Conservation (phyloP, 37 sponge, comb jelly and placozoan genomes). For the Cliona cf. orientalis region DNA sequence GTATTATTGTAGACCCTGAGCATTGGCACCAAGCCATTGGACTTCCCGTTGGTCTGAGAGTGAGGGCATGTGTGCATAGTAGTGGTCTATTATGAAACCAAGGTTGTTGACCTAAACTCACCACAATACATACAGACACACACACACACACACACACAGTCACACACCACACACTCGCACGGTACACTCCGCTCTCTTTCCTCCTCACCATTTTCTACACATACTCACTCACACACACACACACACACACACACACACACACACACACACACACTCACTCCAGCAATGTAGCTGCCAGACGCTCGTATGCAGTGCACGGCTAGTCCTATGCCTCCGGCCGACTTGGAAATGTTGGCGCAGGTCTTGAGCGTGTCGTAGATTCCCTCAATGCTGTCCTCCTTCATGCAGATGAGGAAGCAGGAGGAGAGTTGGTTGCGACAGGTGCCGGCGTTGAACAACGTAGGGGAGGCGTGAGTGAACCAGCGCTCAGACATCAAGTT, state of each 20-base stretch:
- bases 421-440: constrained; percentile 95
- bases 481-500: constrained; percentile 97
- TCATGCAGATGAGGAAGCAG: constrained; percentile 97
- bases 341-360: constrained; percentile 98
- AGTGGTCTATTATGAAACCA: no score
- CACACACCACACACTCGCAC: no score
- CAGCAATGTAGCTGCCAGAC: constrained; percentile 97
- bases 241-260: constrained; percentile 10
- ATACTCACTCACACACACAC: constrained; percentile 8
- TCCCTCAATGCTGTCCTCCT: constrained; percentile 98
- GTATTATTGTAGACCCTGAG: constrained; percentile 97
- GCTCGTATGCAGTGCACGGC: constrained; percentile 91
- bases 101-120: neutral
- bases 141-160: neutral
- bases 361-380: constrained; percentile 98
- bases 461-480: constrained; percentile 99
- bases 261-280: constrained; percentile 56
- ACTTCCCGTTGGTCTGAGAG: constrained; percentile 89
- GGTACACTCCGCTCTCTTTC: no score
- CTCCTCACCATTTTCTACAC: no score
- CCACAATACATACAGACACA: neutral
- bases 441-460: constrained; percentile 99
- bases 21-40: constrained; percentile 99
- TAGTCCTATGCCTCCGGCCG: constrained; percentile 98
- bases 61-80: no score